Conservation (phyloP, 2,113 vertebrate species). For the Gallinago undulata region DNA sequence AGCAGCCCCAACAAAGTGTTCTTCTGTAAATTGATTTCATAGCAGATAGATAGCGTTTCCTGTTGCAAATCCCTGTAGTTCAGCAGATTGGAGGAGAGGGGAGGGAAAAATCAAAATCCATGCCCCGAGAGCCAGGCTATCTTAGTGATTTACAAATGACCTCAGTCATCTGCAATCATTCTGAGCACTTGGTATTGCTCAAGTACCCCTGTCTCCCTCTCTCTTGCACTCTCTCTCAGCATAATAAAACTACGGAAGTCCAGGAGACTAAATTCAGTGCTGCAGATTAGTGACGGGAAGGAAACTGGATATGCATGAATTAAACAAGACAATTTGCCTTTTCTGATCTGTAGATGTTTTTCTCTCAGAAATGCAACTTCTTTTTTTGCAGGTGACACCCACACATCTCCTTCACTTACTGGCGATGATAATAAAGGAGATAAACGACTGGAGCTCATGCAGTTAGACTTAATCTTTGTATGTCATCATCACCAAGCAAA, state of each 20-base stretch:
- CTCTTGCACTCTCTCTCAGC: not conserved
- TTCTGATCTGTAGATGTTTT: conserved; percentile 59
- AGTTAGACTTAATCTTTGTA: conserved; percentile 72
- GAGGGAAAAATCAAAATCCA: conserved; percentile 10
- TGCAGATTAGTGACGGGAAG: conserved; percentile 41
- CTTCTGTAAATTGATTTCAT: not conserved
- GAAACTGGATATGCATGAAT: conserved; percentile 55
- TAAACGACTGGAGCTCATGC: conserved; percentile 73
- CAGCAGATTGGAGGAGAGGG: not conserved
- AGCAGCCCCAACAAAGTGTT: not conserved
- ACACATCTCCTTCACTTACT: conserved; percentile 74
- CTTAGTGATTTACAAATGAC: not conserved
- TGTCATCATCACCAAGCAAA: conserved; percentile 74
- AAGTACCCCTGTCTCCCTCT: not conserved
- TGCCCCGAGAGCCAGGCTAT: not conserved
- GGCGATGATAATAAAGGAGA: conserved; percentile 72
- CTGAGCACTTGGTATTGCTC: not conserved
- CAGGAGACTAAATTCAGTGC: conserved; percentile 40
- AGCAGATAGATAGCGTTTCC: not conserved
- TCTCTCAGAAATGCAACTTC: conserved; percentile 53
- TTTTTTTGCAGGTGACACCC: conserved; percentile 72
- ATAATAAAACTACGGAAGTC: conserved; percentile 3
- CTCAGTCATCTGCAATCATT: not conserved
- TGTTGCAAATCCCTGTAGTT: not conserved
- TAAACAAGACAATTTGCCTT: conserved; percentile 59